Evolutionary conservation across 2,113 vertebrate genomes (phyloP), one percentile per base, ranked within the genome.

Genomic region (Zeus faber): DNA sequence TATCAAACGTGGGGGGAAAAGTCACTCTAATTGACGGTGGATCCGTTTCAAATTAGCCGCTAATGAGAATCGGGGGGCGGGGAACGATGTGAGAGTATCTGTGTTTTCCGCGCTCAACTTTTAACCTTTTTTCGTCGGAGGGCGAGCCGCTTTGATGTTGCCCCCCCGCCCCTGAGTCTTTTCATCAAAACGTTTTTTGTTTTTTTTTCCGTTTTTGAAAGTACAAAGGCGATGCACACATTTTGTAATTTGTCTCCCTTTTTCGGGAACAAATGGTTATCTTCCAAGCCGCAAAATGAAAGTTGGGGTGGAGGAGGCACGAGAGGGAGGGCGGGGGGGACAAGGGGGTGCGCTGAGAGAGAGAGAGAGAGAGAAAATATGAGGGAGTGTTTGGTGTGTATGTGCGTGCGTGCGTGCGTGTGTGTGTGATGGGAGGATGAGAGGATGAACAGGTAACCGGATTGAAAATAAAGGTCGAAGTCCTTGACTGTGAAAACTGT

Each of bases 1-100:
- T 76, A 77, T 84, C 75, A 86, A 82, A 80, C 52, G 13, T 49
- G 56, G 37, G 8, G 4, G 25, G 65, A 81, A 80, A 86, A 87
- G 84, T 87, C 80, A 80, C 55, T 49, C 80, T 89, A 90, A 89
- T 87, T 89, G 84, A 89, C 68, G 77, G 74, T 45, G 74, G 74
- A 82, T 81, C 91, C 94, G 92, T 95, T 95, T 98, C 94, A 95
- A 94, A 95, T 88, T 87, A 92, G 92, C 90, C 87, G 88, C 89
- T 96, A 96, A 97, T 95, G 92, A 97, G 95, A 91, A 93, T 89
- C 69, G 80, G 85, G 88, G 33, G 33, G n/a, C 87, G 81, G 85
- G 92, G 91, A 92, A 92, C 89, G 91, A 92, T 89, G 91, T 84
- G 79, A 88, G 91, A 84, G 91, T 93, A 93, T 90, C 90, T 87